phyloP scores from a whole-genome alignment of 2,113 vertebrate genomes.

The Trogon surrucura region DNA sequence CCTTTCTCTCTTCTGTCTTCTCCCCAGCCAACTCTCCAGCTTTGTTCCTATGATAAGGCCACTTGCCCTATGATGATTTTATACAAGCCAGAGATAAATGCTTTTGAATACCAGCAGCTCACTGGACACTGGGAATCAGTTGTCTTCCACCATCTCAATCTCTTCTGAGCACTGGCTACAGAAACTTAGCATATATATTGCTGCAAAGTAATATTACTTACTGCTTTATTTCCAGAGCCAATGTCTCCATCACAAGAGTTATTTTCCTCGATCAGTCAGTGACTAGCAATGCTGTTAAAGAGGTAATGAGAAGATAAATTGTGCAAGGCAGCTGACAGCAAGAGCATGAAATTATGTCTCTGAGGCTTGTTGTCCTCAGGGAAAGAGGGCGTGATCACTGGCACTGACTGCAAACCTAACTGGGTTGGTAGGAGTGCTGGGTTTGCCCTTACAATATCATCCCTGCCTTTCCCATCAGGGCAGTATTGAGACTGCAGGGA shows the following conservation, averaged over 20 bases:
- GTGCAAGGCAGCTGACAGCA: slow-evolving; percentile 8
- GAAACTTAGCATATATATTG: background rate
- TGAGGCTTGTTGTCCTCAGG: background rate
- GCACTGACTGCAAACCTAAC: background rate
- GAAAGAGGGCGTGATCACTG: background rate
- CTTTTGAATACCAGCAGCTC: background rate
- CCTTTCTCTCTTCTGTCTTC: background rate
- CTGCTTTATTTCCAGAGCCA: background rate
- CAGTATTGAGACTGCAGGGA: background rate
- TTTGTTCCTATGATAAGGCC: background rate
- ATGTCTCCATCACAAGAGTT: background rate
- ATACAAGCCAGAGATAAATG: background rate
- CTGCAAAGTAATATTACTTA: background rate
- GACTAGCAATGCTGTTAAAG: slow-evolving; percentile 31
- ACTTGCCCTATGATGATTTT: background rate
- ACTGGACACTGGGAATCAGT: background rate
- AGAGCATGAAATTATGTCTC: slow-evolving; percentile 40
- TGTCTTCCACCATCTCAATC: background rate
- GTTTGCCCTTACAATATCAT: background rate
- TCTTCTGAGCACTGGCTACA: background rate
- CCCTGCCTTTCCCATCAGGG: background rate
- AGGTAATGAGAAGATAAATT: slow-evolving; percentile 48
- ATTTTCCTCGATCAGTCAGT: background rate
- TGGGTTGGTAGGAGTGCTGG: background rate
- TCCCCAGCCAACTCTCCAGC: background rate